phyloP scores from a whole-genome alignment of 1,140 invertebrate species.

The Dolichoris vasculosae region DNA sequence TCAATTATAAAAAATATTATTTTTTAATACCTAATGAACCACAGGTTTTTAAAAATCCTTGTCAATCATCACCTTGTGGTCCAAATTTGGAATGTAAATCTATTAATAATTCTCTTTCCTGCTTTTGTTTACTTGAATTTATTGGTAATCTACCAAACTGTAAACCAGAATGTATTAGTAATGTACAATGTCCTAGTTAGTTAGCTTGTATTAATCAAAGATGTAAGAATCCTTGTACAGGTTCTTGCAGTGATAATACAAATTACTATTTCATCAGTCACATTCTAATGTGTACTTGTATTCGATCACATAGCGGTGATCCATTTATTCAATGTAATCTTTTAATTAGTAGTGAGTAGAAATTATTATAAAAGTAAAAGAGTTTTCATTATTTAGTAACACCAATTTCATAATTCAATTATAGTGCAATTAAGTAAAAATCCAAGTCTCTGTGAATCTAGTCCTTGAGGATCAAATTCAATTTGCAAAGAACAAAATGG shows the following conservation, averaged over 20 bases:
- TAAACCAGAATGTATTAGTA: constrained; percentile 74
- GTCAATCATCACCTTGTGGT: constrained; percentile 77
- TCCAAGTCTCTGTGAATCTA: constrained; percentile 78
- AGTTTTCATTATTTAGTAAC: background rate
- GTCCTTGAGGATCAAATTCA: constrained; percentile 84
- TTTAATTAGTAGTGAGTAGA: constrained; percentile 45
- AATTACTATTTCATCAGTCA: constrained; percentile 77
- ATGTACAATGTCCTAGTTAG: constrained; percentile 75
- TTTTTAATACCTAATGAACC: constrained; percentile 59
- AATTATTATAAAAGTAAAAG: constrained; percentile 47
- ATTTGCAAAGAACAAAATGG: constrained; percentile 80
- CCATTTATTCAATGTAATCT: constrained; percentile 73
- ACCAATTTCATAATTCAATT: constrained; percentile 51
- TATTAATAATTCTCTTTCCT: constrained; percentile 73
- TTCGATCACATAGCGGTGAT: constrained; percentile 74
- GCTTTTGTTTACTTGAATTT: constrained; percentile 73
- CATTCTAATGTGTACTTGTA: constrained; percentile 77
- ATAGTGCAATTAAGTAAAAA: constrained; percentile 47
- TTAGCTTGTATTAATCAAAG: constrained; percentile 76
- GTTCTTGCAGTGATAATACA: constrained; percentile 77
- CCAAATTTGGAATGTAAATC: constrained; percentile 75
- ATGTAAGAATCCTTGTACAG: constrained; percentile 75
- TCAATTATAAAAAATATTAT: constrained; percentile 42
- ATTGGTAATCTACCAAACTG: constrained; percentile 73
- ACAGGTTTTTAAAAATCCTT: constrained; percentile 71